Conservation (phyloP, 2,113 vertebrate species). For the Pteronura brasiliensis region DNA sequence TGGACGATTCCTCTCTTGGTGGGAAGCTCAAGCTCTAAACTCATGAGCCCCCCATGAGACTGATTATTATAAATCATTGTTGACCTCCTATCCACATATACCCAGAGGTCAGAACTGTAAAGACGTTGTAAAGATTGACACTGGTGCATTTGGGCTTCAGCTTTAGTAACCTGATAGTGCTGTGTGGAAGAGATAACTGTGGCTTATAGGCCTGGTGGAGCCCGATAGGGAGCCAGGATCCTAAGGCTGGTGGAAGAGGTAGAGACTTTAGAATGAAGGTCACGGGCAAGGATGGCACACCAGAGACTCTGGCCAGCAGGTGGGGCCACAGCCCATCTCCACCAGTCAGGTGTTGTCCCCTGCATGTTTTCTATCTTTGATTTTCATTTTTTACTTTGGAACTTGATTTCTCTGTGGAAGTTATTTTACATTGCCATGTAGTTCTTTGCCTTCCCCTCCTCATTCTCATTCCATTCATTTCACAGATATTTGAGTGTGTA, state of each 20-base stretch:
- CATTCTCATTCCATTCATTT: neutral
- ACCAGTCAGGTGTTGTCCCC: neutral
- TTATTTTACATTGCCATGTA: neutral
- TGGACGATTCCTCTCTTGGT: neutral
- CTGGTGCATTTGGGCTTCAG: neutral
- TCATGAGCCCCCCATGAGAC: neutral
- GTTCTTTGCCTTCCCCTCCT: neutral
- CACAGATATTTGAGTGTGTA: neutral
- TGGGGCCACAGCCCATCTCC: slow-evolving; percentile 47
- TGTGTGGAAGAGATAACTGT: slow-evolving; percentile 25
- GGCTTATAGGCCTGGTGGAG: neutral
- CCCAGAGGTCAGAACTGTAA: slow-evolving; percentile 40
- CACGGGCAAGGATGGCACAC: neutral
- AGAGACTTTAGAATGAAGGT: slow-evolving; percentile 27
- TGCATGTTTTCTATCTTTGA: neutral
- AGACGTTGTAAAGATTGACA: neutral
- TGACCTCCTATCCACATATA: slow-evolving; percentile 28
- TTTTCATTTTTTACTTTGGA: slow-evolving; percentile 12
- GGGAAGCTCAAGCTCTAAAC: neutral
- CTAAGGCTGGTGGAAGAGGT: neutral
- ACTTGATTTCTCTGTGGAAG: neutral
- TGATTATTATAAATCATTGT: slow-evolving; percentile 2
- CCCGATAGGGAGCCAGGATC: neutral
- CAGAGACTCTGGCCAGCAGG: slow-evolving; percentile 37
- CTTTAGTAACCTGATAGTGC: neutral